Evolutionary conservation across 2,113 vertebrate genomes (phyloP).

Genomic region (Malurus alboscapulatus): DNA sequence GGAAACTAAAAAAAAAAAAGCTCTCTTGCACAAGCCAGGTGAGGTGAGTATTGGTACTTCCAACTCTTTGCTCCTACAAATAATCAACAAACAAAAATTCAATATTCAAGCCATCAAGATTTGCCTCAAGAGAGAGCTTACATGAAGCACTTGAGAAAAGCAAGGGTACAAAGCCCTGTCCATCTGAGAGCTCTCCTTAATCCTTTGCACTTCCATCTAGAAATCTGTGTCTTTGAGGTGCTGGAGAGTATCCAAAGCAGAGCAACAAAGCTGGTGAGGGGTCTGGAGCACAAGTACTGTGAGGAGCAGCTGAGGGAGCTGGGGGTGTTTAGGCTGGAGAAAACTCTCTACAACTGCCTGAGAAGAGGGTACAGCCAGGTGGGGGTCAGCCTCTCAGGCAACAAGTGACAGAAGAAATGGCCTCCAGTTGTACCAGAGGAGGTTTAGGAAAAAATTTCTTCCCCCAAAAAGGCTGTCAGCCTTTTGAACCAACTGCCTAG

Average conservation of each 20-base stretch:
- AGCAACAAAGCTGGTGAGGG: not conserved
- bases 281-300: not conserved
- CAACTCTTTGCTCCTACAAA: not conserved
- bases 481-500: not conserved
- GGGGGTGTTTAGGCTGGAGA: not conserved
- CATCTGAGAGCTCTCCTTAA: not conserved
- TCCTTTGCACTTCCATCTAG: not conserved
- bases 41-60: not conserved
- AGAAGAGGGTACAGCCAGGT: not conserved
- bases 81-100: not conserved
- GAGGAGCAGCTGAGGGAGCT: not conserved
- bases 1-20: not conserved
- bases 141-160: not conserved
- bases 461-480: not conserved
- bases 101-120: not conserved
- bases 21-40: not conserved
- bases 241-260: not conserved
- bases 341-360: not conserved
- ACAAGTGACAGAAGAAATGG: not conserved
- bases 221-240: not conserved
- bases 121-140: not conserved
- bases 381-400: rapidly evolving
- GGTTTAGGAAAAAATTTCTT: not conserved
- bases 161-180: not conserved
- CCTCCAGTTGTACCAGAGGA: not conserved